These are phyloP conservation scores for Drosophila ogumai DNA, from an alignment of 1,140 invertebrate genomes.

Conservation along the genomic window DNA sequence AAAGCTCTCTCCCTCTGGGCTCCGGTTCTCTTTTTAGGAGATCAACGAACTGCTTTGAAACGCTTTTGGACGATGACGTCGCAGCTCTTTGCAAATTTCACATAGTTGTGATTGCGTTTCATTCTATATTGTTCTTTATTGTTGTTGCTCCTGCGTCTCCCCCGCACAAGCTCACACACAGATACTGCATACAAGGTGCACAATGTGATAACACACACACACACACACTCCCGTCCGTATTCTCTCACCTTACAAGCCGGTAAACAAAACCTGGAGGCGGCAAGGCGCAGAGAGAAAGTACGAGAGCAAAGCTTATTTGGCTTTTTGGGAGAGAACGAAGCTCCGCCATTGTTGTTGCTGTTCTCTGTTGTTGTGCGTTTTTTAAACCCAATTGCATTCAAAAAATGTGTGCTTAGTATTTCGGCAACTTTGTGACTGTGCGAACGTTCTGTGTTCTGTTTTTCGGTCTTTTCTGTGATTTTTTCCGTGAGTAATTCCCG, in stretches of 20 bases:
- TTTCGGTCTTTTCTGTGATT: constrained; percentile 61
- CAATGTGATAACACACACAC: constrained; percentile 64
- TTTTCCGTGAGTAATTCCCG: constrained; percentile 58
- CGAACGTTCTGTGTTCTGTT: constrained; percentile 67
- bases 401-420: constrained; percentile 79
- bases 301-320: constrained; percentile 53
- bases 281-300: constrained; percentile 19
- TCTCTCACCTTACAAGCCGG: constrained; percentile 56
- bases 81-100: constrained; percentile 64
- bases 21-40: constrained; percentile 34
- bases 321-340: constrained; percentile 23
- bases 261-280: constrained; percentile 64
- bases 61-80: constrained; percentile 74
- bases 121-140: constrained; percentile 45
- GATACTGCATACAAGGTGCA: constrained; percentile 56
- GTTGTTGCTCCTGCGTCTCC: constrained; percentile 23
- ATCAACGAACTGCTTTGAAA: constrained; percentile 78
- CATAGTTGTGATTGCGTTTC: constrained; percentile 67
- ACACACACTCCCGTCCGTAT: not conserved
- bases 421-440: constrained; percentile 78
- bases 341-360: constrained; percentile 47
- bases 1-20: constrained; percentile 66
- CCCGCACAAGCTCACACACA: constrained; percentile 11
- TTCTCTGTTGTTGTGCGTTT: constrained; percentile 43
- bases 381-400: constrained; percentile 74